These are phyloP conservation scores for Varroa destructor DNA, from an alignment of 1,140 invertebrate genomes.

Conservation along the genomic window DNA sequence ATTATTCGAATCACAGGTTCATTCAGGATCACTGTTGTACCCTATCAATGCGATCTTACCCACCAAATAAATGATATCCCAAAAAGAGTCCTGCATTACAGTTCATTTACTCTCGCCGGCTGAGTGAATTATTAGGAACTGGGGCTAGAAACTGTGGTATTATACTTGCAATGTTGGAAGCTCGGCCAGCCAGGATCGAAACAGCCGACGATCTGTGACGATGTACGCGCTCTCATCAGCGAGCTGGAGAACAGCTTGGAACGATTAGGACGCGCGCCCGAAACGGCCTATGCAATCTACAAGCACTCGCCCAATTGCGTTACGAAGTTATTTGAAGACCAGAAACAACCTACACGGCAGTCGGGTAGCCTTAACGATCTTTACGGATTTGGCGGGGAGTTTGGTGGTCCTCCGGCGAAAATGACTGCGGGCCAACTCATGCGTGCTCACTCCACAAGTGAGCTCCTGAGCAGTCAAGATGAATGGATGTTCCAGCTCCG, in stretches of 20 bases:
- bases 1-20: too few relatives aligned
- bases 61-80: too few relatives aligned
- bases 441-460: conserved; percentile 16
- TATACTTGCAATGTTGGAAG: conserved; percentile 18
- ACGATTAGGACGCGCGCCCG: background rate
- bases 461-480: conserved; percentile 3
- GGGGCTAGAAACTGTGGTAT: conserved; percentile 10
- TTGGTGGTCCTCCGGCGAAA: conserved; percentile 8
- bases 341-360: background rate
- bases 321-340: conserved; percentile 11
- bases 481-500: conserved; percentile 24
- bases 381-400: background rate
- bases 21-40: too few relatives aligned
- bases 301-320: conserved; percentile 25
- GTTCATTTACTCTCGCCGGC: too few relatives aligned
- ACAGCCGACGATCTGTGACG: conserved; percentile 7
- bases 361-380: conserved; percentile 25
- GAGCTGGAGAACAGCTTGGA: conserved; percentile 22
- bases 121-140: background rate
- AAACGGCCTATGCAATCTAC: conserved; percentile 14
- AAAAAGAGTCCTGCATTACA: too few relatives aligned
- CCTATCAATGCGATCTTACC: too few relatives aligned
- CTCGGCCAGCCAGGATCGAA: conserved; percentile 1
- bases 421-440: conserved; percentile 14
- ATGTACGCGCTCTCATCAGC: conserved; percentile 10